A percentile compares a stretch with the other conserved stretches of the same genome.
Conservation (phyloP, 1,140 invertebrate species). For the Goniozus legneri region DNA sequence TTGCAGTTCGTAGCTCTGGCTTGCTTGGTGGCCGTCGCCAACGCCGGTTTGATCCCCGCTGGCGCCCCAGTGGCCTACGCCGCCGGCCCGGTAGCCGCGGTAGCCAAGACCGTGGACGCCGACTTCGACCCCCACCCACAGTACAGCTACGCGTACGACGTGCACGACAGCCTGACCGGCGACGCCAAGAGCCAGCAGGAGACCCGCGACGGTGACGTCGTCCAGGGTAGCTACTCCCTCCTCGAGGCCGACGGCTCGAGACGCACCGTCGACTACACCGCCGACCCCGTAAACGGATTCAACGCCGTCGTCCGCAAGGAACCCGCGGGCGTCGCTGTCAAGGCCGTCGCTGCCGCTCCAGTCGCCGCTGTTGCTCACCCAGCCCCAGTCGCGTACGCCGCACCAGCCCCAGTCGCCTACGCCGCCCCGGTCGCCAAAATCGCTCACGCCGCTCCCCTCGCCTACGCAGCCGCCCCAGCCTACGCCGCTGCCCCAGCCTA, state of each 20-base stretch:
- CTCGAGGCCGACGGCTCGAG: slow-evolving; percentile 58
- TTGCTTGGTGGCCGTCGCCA: slow-evolving; percentile 46
- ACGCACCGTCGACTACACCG: slow-evolving; percentile 58
- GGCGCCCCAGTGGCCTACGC: slow-evolving; percentile 23
- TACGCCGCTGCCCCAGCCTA: slow-evolving; percentile 17
- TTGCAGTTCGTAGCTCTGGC: slow-evolving; percentile 50
- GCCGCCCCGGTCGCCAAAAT: slow-evolving; percentile 18
- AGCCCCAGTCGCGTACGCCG: slow-evolving; percentile 10
- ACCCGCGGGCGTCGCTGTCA: slow-evolving; percentile 38
- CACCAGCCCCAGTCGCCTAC: slow-evolving; percentile 30
- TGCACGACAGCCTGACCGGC: slow-evolving; percentile 56
- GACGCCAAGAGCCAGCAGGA: slow-evolving; percentile 57
- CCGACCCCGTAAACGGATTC: slow-evolving; percentile 57
- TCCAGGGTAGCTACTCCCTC: slow-evolving; percentile 57
- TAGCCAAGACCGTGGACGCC: slow-evolving; percentile 35
- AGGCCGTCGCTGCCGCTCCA: slow-evolving; percentile 22
- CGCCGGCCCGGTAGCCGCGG: slow-evolving; percentile 13
- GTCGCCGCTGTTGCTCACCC: slow-evolving; percentile 10
- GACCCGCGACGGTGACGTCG: slow-evolving; percentile 54
- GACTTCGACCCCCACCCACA: slow-evolving; percentile 56
- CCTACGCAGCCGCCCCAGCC: slow-evolving; percentile 18
- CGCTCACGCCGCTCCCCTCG: slow-evolving; percentile 19
- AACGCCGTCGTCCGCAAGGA: slow-evolving; percentile 60
- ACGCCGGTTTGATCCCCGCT: slow-evolving; percentile 40
- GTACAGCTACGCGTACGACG: slow-evolving; percentile 57